phyloP scores from a whole-genome alignment of 2,113 vertebrate species.

The Etheostoma spectabile region DNA sequence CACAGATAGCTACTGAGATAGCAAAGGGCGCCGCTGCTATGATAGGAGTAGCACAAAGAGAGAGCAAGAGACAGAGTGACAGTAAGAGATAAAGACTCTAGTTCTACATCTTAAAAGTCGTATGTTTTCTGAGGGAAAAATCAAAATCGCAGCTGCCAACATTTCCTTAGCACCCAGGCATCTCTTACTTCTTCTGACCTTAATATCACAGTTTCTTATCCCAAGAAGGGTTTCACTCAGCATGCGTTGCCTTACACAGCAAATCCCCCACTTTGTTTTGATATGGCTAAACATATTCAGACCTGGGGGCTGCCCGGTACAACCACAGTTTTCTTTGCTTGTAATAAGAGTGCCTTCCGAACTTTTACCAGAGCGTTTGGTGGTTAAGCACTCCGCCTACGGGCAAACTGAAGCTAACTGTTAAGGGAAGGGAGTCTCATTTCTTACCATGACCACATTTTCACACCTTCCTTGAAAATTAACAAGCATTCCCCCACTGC shows the following conservation, averaged over 20 bases:
- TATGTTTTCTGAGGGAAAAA: conserved; percentile 55
- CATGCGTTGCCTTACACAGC: conserved; percentile 31
- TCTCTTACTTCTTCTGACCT: conserved; percentile 51
- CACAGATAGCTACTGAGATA: conserved; percentile 67
- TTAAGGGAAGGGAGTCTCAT: neutral
- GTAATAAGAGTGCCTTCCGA: conserved; percentile 46
- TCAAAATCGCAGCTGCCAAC: conserved; percentile 47
- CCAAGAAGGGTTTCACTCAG: conserved; percentile 31
- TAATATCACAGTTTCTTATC: conserved; percentile 48
- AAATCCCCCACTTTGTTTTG: conserved; percentile 41
- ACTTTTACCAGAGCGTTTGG: conserved; percentile 33
- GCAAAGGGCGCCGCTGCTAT: conserved; percentile 50
- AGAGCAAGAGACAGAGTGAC: conserved; percentile 50
- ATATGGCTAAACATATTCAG: conserved; percentile 58
- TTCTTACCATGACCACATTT: conserved; percentile 9
- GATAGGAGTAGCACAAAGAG: conserved; percentile 58
- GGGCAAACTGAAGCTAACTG: conserved; percentile 48
- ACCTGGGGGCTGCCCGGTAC: conserved; percentile 45
- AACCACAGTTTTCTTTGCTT: conserved; percentile 39
- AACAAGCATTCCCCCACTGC: conserved; percentile 40
- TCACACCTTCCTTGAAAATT: conserved; percentile 29
- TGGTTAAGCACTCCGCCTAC: conserved; percentile 38
- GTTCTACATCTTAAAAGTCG: conserved; percentile 49
- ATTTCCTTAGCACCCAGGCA: conserved; percentile 37
- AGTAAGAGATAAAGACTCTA: conserved; percentile 60